Percentiles rank a stretch among this genome's conserved stretches.
Conservation (phyloP, 2,888 invertebrate species). For the Tetranychus piercei region DNA sequence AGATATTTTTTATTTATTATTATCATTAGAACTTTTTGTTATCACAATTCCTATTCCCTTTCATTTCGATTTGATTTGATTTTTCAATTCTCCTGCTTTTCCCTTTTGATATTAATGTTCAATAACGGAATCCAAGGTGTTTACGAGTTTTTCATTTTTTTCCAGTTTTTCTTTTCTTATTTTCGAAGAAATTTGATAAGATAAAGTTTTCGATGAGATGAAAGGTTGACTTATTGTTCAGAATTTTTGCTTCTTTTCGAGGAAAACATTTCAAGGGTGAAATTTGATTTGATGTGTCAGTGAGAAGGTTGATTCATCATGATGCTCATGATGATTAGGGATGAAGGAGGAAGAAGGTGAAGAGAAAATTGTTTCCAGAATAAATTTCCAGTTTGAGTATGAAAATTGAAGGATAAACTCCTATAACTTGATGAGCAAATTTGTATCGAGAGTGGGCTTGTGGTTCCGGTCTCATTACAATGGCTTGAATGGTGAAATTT, state of each 20-base stretch:
- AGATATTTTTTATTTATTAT: too few relatives aligned
- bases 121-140: too few relatives aligned
- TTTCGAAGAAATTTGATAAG: too few relatives aligned
- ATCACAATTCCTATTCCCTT: too few relatives aligned
- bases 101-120: too few relatives aligned
- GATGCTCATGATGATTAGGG: neutral
- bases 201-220: too few relatives aligned
- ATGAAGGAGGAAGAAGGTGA: neutral
- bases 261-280: neutral
- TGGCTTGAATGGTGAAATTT: neutral
- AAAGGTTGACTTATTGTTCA: neutral
- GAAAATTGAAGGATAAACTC: neutral
- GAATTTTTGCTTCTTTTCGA: neutral
- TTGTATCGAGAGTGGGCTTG: neutral
- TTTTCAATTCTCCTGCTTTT: too few relatives aligned
- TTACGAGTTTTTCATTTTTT: too few relatives aligned
- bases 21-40: too few relatives aligned
- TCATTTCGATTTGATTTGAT: too few relatives aligned
- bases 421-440: neutral
- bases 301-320: neutral
- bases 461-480: neutral
- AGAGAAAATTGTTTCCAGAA: neutral
- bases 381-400: neutral
- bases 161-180: too few relatives aligned
- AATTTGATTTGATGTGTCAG: constrained; percentile 5